Evolutionary conservation across 2,888 invertebrate species (phyloP).

Genomic region (Leucania comma): DNA sequence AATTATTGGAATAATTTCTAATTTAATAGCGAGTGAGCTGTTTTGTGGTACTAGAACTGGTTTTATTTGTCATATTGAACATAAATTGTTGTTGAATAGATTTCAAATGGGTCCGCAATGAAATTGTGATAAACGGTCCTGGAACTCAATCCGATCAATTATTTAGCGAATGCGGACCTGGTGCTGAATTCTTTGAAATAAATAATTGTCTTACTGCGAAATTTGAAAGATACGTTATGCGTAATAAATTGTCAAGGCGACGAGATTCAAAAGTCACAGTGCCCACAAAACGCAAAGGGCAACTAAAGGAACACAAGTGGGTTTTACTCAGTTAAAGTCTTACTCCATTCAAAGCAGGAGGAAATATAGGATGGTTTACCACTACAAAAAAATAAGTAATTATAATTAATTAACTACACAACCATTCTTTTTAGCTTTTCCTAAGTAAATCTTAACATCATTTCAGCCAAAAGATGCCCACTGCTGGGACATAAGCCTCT

Average conservation of each 20-base stretch:
- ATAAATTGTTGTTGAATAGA: slow-evolving; percentile 53
- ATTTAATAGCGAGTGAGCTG: slow-evolving; percentile 55
- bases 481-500: too few relatives aligned
- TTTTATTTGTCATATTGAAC: slow-evolving; percentile 30
- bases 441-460: too few relatives aligned
- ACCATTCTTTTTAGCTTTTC: too few relatives aligned
- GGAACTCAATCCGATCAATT: slow-evolving; percentile 32
- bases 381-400: too few relatives aligned
- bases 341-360: too few relatives aligned
- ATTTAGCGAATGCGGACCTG: slow-evolving; percentile 43
- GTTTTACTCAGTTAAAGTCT: too few relatives aligned
- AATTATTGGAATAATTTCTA: slow-evolving; percentile 47
- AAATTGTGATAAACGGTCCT: slow-evolving; percentile 47
- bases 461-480: too few relatives aligned
- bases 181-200: slow-evolving; percentile 3
- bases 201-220: slow-evolving; percentile 12
- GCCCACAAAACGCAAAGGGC: too few relatives aligned
- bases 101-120: slow-evolving; percentile 47
- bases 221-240: neutral
- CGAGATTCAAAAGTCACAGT: too few relatives aligned
- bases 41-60: slow-evolving; percentile 43
- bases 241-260: neutral
- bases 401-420: too few relatives aligned
- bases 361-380: too few relatives aligned
- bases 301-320: too few relatives aligned